Conservation (phyloP, 2,113 vertebrate genomes). For the Proterorhinus semilunaris region DNA sequence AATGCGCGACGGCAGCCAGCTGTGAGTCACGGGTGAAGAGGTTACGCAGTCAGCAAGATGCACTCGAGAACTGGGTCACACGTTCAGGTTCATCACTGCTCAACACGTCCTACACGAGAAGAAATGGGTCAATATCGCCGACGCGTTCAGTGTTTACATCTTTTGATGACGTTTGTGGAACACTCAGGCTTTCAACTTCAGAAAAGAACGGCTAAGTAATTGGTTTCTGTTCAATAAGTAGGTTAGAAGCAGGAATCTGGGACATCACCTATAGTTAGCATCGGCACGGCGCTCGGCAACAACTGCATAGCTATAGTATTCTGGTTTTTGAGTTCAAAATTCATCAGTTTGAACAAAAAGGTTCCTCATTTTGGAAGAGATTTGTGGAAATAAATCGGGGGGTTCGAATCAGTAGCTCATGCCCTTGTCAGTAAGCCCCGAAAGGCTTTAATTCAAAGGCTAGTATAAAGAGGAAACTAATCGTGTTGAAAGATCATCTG, state of each 20-base stretch:
- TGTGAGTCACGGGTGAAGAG: constrained; percentile 45
- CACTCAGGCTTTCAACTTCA: not conserved
- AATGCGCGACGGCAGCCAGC: constrained; percentile 24
- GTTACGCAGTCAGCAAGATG: constrained; percentile 26
- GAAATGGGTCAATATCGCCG: not conserved
- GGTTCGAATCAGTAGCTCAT: too few relatives aligned
- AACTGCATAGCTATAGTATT: too few relatives aligned
- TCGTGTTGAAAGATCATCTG: too few relatives aligned
- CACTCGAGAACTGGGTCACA: constrained; percentile 43
- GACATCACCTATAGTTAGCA: not conserved
- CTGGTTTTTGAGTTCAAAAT: not conserved
- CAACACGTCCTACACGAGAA: constrained; percentile 1
- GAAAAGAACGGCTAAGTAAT: not conserved
- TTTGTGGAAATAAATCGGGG: too few relatives aligned
- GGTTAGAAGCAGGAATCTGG: not conserved
- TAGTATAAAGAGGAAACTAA: too few relatives aligned
- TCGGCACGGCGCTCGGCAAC: too few relatives aligned
- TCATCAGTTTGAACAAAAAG: not conserved
- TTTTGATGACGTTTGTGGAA: not conserved
- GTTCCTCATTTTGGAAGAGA: too few relatives aligned
- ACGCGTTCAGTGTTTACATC: not conserved
- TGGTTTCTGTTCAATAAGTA: not conserved
- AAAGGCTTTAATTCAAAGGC: too few relatives aligned
- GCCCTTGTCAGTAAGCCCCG: too few relatives aligned
- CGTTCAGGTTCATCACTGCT: not conserved